These are phyloP conservation scores for Drosophila kambysellisi DNA, from an alignment of 2,888 invertebrate species.

Conservation along the genomic window DNA sequence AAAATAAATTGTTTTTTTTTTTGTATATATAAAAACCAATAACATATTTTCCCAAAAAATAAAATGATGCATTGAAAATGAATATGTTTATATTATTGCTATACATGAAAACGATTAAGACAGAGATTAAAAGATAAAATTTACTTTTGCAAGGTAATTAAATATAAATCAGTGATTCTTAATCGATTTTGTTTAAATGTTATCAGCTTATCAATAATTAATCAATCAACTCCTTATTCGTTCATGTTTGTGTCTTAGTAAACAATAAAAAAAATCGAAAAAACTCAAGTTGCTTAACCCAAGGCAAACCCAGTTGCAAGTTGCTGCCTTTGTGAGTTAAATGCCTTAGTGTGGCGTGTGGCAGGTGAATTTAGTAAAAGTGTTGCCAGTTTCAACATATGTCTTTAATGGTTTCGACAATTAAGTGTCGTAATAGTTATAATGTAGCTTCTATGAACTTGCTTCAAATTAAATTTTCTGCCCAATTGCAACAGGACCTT, in stretches of 20 bases:
- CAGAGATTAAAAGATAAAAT: not conserved
- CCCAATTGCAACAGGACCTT: constrained; percentile 58
- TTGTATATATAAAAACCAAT: too few relatives aligned
- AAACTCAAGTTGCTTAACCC: not conserved
- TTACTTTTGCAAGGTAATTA: not conserved
- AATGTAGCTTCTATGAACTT: not conserved
- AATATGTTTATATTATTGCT: not conserved
- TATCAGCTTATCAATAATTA: not conserved
- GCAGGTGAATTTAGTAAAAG: constrained; percentile 59
- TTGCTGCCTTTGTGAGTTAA: constrained; percentile 5
- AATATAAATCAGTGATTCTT: not conserved
- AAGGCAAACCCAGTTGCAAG: not conserved
- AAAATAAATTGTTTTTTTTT: not conserved
- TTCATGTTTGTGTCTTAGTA: not conserved
- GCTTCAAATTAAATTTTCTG: constrained; percentile 62
- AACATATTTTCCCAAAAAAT: not conserved
- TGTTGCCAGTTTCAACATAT: constrained; percentile 36
- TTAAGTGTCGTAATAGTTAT: constrained; percentile 33
- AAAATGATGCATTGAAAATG: not conserved
- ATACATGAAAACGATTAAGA: not conserved
- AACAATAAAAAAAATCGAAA: not conserved
- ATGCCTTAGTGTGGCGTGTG: constrained; percentile 13
- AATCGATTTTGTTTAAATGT: not conserved
- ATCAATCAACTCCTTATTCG: not conserved
- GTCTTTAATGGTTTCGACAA: constrained; percentile 31